Conservation (phyloP, 2,113 vertebrate species). For the Casuarius casuarius region DNA sequence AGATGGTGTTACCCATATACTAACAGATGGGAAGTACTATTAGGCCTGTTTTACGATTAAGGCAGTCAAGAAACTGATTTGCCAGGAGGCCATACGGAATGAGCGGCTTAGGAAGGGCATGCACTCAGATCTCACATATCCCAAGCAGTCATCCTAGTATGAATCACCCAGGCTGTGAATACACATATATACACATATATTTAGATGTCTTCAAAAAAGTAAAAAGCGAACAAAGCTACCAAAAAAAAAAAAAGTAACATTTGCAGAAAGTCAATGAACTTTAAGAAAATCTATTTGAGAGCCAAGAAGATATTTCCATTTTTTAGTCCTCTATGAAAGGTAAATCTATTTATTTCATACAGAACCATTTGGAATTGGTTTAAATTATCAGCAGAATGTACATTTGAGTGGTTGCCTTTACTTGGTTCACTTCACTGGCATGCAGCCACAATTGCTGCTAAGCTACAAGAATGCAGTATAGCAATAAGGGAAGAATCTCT, state of each 20-base stretch:
- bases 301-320: background rate
- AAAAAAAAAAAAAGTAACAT: background rate
- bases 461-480: background rate
- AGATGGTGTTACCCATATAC: conserved; percentile 5
- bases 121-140: fast-evolving
- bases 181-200: fast-evolving
- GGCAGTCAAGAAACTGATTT: background rate
- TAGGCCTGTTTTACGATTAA: background rate
- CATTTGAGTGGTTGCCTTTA: background rate
- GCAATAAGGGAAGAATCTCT: background rate
- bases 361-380: background rate
- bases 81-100: background rate
- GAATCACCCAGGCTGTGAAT: background rate
- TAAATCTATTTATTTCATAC: background rate
- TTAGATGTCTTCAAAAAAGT: background rate
- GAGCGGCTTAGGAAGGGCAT: background rate
- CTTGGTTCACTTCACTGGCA: background rate
- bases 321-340: background rate
- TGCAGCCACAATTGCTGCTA: background rate
- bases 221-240: background rate
- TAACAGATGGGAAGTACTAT: background rate
- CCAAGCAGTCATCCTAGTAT: background rate
- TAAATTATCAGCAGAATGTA: background rate
- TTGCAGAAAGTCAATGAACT: background rate
- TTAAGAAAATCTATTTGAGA: background rate